Base-by-base conservation (phyloP, 2,113 vertebrate species). In the Macrotis lagotis region DNA sequence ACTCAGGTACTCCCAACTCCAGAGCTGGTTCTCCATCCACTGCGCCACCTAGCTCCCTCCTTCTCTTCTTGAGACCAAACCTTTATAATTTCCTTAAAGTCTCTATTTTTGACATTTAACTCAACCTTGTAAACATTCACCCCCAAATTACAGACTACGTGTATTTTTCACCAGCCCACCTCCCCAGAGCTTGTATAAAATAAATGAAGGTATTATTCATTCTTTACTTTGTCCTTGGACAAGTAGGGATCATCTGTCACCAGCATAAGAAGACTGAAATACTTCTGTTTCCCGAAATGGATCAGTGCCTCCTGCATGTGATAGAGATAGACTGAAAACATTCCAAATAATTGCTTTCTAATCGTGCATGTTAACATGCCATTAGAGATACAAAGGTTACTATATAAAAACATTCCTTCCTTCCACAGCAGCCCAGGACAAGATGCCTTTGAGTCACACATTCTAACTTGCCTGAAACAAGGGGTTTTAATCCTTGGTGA, bases 321-420 rank as follows among this genome's bases (percentile, higher is more conserved):
- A 94, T 90, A 93, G 48, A 91, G 48, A 93, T 28, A 91, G 49
- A 95, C 47, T 28, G 94, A 93, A 94, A 96, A 93, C 25, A 83
- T 91, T 89, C 83, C 96, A 94, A 94, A 96, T 94, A 95, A 96
- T 93, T 93, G 92, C 94, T 96, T 96, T 95, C 92, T 92, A 94
- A 49, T 51, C 50, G 88, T 50, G 50, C 93, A 48, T n/a, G 5
- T 92, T 90, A 48, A 95, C 93, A 26, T 91, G 90, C 48, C 51
- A 47, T 12, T 48, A 49, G 48, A 89, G 48, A 25, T 25, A 89
- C 88, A 48, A 50, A 90, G 48, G 48, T 50, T 26, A 90, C 89
- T 90, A 50, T 90, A 90, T 90, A 25, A 93, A 92, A 95, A 91
- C 52, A 91, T 50, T 49, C n/a, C 48, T 44, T 92, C 90, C 24